phyloP scores from a whole-genome alignment of 2,797 vertebrate genomes.

The Muraenolepis orangiensis region DNA sequence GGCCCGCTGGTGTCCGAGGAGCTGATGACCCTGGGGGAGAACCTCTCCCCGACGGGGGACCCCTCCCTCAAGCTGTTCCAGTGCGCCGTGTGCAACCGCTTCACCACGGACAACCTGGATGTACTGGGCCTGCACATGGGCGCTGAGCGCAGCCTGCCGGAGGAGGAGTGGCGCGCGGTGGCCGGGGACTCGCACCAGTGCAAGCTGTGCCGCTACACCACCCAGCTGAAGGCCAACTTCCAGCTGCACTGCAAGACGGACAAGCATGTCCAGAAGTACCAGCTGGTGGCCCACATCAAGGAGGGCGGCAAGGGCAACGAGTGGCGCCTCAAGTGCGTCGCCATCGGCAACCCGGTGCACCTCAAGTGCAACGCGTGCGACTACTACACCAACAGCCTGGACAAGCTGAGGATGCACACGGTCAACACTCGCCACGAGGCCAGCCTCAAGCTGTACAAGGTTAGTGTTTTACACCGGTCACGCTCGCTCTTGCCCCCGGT shows the following conservation, averaged over 20 bases:
- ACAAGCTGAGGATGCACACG: constrained; percentile 96
- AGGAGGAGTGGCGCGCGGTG: constrained; percentile 96
- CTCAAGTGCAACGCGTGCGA: constrained; percentile 98
- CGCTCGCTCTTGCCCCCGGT: neutral
- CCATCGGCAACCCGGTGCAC: constrained; percentile 97
- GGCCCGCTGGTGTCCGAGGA: constrained; percentile 98
- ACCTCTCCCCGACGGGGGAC: constrained; percentile 94
- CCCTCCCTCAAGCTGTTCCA: constrained; percentile 98
- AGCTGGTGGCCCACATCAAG: constrained; percentile 98
- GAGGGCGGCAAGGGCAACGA: constrained; percentile 98
- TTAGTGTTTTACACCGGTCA: constrained; percentile 63
- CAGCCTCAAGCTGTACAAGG: constrained; percentile 98
- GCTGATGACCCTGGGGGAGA: constrained; percentile 97
- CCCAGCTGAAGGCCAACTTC: constrained; percentile 98
- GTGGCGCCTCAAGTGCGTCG: constrained; percentile 97
- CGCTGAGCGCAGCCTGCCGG: constrained; percentile 88
- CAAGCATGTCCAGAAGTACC: constrained; percentile 98
- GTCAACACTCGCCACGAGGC: constrained; percentile 95
- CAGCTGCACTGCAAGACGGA: constrained; percentile 99
- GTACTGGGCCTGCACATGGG: constrained; percentile 97
- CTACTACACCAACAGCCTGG: constrained; percentile 98
- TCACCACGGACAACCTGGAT: constrained; percentile 97
- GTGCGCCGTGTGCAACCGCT: constrained; percentile 98
- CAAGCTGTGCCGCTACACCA: constrained; percentile 97
- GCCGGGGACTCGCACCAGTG: constrained; percentile 97